Base-by-base conservation (phyloP, 2,797 vertebrate species). In the Schizopygopsis pylzovi region DNA sequence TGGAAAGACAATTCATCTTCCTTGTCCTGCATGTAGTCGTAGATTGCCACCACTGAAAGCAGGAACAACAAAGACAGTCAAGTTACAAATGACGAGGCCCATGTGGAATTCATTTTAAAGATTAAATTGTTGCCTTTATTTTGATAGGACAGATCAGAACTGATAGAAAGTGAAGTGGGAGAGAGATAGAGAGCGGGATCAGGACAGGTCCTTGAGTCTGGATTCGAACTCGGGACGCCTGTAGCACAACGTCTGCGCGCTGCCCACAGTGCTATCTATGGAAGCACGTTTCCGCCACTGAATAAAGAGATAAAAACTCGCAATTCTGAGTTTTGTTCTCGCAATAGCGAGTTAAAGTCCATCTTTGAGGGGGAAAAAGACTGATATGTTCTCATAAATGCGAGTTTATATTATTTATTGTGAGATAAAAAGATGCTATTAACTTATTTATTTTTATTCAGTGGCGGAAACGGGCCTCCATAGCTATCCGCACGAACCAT, bases 1-100 rank as follows among this genome's bases (percentile, higher is more conserved):
- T 98, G 97, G 93, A 99, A 99, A 0, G 97, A 98, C 87, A 99
- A 91, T 95, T 99, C 98, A 67, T 99, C 98, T 92, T 98, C 97
- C 89, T 99, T 99, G 94, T 99, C 98, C 79, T 96, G 97, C 0
- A 91, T 90, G 94, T 99, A 99, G 94, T 99, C 98, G 18, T 99
- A 99, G 90, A 99, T 98, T 13, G 98, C 98, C 92, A 99, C 98
- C 94, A 99, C 98, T 99, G 91, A 88, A 81, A 90, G 63, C 89
- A 41, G 79, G 68, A 87, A 68, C 61, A 37, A 28, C 0, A 4
- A 7, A 49, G 22, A n/a, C 22, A n/a, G 56, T 49, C 47, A 49
- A 49, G 13, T n/a, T 59, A 22, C 56, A 59, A 61, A 61, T 25
- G 10, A 59, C 4, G 4, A 11, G 10, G 22, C 10, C 56, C 22